A percentile compares a stretch with the other conserved stretches of the same genome.
Conservation (phyloP, 2,113 vertebrate species). For the Donacobius atricapilla region DNA sequence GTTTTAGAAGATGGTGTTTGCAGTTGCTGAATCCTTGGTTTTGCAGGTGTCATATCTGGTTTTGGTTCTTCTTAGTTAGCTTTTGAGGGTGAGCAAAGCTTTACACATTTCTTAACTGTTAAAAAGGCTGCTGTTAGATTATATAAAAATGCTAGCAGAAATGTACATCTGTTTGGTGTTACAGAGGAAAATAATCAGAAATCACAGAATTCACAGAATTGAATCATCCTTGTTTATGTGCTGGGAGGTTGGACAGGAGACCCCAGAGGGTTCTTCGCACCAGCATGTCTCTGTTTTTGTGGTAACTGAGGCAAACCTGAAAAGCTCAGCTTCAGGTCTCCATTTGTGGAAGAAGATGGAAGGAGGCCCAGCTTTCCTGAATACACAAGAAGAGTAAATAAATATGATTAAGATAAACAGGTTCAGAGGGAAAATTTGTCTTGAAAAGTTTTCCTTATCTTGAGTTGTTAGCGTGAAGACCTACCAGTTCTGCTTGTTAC, state of each 20-base stretch:
- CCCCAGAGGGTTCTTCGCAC: background rate
- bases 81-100: background rate
- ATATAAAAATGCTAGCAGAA: background rate
- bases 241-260: background rate
- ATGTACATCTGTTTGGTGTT: background rate
- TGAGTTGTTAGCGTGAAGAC: background rate
- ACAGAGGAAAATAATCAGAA: background rate
- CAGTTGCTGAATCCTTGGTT: background rate
- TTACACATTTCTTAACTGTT: background rate
- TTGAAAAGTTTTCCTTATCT: background rate
- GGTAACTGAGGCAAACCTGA: background rate
- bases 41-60: background rate
- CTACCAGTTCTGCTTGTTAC: background rate
- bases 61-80: background rate
- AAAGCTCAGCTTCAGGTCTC: background rate
- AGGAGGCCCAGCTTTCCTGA: background rate
- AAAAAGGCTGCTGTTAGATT: background rate
- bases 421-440: background rate
- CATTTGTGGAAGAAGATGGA: background rate
- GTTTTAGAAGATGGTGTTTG: background rate
- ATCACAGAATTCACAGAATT: too few species aligned
- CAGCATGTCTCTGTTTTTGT: background rate
- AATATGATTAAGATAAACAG: background rate
- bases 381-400: background rate
- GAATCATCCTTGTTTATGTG: background rate